Base-by-base conservation (phyloP, 2,888 invertebrate genomes). In the Liopterus haemorrhoidalis region DNA sequence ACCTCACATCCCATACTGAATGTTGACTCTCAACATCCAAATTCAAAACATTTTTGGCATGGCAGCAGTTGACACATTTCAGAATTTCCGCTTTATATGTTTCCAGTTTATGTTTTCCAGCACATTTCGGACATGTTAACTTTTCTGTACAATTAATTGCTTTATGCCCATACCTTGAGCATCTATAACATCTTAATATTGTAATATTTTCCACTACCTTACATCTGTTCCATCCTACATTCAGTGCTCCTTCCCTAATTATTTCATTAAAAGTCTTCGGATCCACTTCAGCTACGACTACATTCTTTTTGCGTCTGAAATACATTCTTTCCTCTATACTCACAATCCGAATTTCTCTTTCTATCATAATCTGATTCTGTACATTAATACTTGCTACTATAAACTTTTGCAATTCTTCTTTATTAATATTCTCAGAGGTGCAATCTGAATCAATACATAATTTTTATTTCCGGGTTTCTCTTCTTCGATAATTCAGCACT, bases 191-290 rank as follows among this genome's bases (percentile, higher is more conserved):
- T n/a, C 5, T 28, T 5, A 28, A 14, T 28, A 28, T 14, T 28
- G n/a, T 28, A 6, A 28, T 28, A 28, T 28, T 28, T 28, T 28
- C 28, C 5, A 5, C 11, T n/a, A 28, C 28, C 4, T 6, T 4
- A 28, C 28, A 28, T n/a, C 28, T 28, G 5, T 28, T 28, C 28
- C 28, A 28, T 5, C 28, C 28, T n/a, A 28, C 28, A n/a, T 28
- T 28, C 5, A 28, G n/a, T 28, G n/a, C 12, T 5, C 28, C 28
- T 6, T n/a, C 28, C 4, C 12, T 28, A n/a, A 28, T 4, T 4
- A 28, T 6, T 28, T n/a, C n/a, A 28, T 28, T 28, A 14, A 28
- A 28, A 28, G 28, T 28, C 12, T 28, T 28, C 5, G 5, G n/a
- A n/a, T 28, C 28, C 12, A 28, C 28, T 28, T 28, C 4, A 4